Conservation (phyloP, 2,113 vertebrate species). For the Lamprologus speciosus region DNA sequence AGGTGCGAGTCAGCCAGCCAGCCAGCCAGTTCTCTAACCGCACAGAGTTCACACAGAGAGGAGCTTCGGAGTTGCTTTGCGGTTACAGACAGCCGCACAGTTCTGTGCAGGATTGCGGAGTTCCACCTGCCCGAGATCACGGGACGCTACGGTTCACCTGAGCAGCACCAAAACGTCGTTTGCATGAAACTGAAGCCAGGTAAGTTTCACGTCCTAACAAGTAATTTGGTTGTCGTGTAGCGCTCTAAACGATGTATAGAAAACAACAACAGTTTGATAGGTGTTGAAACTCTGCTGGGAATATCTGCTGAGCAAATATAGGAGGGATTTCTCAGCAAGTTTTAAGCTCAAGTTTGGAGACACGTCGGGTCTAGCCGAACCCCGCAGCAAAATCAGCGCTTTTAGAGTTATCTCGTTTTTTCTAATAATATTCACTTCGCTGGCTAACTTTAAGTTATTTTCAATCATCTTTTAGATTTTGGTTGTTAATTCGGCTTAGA, state of each 20-base stretch:
- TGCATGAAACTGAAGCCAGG: conserved; percentile 56
- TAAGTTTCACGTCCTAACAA: background rate
- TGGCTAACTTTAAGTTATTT: fast-evolving
- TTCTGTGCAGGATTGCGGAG: background rate
- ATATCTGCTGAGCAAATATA: background rate
- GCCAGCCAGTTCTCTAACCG: fast-evolving
- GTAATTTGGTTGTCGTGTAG: background rate
- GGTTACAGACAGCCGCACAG: background rate
- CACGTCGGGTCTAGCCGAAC: background rate
- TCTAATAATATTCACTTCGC: fast-evolving
- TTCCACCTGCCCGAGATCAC: background rate
- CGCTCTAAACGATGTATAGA: background rate
- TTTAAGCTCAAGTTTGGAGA: background rate
- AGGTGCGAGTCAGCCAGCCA: fast-evolving
- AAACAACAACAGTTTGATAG: background rate
- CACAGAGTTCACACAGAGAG: background rate
- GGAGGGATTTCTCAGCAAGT: background rate
- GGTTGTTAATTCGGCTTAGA: background rate
- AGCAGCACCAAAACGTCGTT: conserved; percentile 22
- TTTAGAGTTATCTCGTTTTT: background rate
- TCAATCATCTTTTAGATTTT: fast-evolving
- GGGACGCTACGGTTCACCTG: background rate
- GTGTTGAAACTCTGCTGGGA: background rate
- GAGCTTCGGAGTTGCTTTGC: background rate
- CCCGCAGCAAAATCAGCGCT: fast-evolving